A percentile compares a stretch with the other conserved stretches of the same genome.
Conservation (phyloP, 2,888 invertebrate species). For the Lottia scabra region DNA sequence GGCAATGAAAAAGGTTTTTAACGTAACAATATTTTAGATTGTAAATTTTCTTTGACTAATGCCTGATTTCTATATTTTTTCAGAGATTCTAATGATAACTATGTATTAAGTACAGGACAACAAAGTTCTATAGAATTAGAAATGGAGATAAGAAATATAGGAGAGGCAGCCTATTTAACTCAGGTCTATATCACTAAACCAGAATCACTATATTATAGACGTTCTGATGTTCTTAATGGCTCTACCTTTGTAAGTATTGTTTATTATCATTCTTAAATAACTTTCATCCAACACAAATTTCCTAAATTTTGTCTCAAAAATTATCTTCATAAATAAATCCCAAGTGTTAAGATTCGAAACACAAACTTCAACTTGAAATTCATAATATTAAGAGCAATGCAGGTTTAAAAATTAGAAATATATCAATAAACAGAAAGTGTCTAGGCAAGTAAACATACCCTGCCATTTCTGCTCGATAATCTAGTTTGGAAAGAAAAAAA, state of each 20-base stretch:
- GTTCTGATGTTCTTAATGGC: constrained; percentile 25
- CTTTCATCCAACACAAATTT: background rate
- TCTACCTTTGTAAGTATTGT: background rate
- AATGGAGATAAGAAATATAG: constrained; percentile 81
- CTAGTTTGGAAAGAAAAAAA: no score
- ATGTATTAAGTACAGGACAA: constrained; percentile 76
- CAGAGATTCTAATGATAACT: constrained; percentile 70
- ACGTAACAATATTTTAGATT: no score
- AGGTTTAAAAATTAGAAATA: no score
- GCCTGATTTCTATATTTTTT: background rate
- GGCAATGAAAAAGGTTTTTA: no score
- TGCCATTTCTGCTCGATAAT: no score
- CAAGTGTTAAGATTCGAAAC: no score
- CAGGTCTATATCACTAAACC: constrained; percentile 51
- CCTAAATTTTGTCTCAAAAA: no score
- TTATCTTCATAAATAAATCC: no score
- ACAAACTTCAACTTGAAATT: no score
- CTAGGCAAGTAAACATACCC: no score
- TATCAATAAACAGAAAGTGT: no score
- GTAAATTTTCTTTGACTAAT: constrained; percentile 12
- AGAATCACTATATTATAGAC: constrained; percentile 33
- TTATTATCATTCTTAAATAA: background rate
- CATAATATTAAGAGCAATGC: no score
- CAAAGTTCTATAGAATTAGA: constrained; percentile 83
- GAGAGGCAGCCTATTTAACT: constrained; percentile 73